Conservation (phyloP, 2,797 vertebrate genomes). For the Masticophis lateralis region DNA sequence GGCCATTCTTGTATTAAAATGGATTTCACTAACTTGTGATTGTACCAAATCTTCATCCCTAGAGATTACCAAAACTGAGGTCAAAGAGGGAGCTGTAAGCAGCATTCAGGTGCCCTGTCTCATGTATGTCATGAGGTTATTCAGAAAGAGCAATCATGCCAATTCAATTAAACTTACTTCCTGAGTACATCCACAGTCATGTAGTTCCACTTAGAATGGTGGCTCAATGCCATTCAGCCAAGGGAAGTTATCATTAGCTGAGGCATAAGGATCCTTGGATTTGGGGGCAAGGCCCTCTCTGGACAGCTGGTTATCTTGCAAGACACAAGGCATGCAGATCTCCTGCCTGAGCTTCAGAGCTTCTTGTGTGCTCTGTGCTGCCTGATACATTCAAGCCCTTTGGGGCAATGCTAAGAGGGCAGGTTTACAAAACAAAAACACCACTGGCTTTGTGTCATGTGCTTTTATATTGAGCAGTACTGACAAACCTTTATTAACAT, state of each 20-base stretch:
- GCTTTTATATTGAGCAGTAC: not conserved
- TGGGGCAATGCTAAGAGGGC: not conserved
- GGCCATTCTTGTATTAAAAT: not conserved
- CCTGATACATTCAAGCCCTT: not conserved
- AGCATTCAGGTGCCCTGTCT: not conserved
- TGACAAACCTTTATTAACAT: not conserved
- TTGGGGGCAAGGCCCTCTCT: not conserved
- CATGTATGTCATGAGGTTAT: constrained; percentile 3
- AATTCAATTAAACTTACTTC: not conserved
- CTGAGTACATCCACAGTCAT: not conserved
- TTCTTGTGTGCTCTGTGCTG: not conserved
- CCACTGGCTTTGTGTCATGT: not conserved
- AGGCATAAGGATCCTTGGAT: not conserved
- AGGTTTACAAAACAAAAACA: not conserved
- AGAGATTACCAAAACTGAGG: too few species aligned
- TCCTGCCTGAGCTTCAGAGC: not conserved
- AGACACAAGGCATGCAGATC: not conserved
- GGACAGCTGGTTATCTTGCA: not conserved
- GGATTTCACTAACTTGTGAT: not conserved
- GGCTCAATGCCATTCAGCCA: not conserved
- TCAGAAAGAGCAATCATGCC: not conserved
- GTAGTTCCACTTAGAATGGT: not conserved
- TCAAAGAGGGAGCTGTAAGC: not conserved
- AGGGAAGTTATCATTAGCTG: not conserved
- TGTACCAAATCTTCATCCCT: not conserved